Evolutionary conservation across 92 coral and sea anemone species (phyloP), one percentile per base, ranked within the genome.

Genomic region (Siderastrea radians): DNA sequence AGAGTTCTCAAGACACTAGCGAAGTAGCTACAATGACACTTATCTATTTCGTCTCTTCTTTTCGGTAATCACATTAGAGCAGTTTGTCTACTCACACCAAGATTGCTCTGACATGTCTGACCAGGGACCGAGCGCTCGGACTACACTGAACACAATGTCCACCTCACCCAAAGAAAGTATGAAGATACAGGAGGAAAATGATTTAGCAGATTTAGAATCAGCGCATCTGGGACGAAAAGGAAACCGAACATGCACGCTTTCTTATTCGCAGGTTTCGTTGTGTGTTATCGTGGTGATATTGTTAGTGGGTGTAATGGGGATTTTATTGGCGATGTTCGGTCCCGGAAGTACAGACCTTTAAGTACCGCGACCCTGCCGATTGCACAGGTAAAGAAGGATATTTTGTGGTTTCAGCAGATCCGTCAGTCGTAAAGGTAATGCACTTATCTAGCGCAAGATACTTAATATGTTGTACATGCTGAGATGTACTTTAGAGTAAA

Each of bases 261-360:
- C 13, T n/a, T 45, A 46, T n/a, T 14, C 12, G 68, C 66, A 26
- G 44, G 6, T 59, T 17, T 17, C 13, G 4, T 4, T 70, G 26
- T 82, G 51, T 46, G 78, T 70, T 54, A 3, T 48, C 10, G 68
- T 82, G 3, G 67, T 52, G 46, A 17, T 82, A 72, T 5, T 59
- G 19, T 54, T 82, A 49, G 48, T 82, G 4, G 86, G 58, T 5
- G 17, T 71, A 8, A 10, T 74, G 62, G 81, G 81, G n/a, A 51
- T 84, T 57, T 49, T 74, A 38, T 51, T 84, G 72, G 88, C 88
- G 6, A 84, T 84, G 88, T 84, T 84, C 52, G 88, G 88, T 13
- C 88, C 88, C 38, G 88, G 88, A n/a, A 72, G 81, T 7, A 72
- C 45, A 62, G 81, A 84, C 53, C 6, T 84, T 84, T n/a, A 75